Base-by-base conservation (phyloP, 1,140 invertebrate genomes). In the Trichogramma pretiosum region DNA sequence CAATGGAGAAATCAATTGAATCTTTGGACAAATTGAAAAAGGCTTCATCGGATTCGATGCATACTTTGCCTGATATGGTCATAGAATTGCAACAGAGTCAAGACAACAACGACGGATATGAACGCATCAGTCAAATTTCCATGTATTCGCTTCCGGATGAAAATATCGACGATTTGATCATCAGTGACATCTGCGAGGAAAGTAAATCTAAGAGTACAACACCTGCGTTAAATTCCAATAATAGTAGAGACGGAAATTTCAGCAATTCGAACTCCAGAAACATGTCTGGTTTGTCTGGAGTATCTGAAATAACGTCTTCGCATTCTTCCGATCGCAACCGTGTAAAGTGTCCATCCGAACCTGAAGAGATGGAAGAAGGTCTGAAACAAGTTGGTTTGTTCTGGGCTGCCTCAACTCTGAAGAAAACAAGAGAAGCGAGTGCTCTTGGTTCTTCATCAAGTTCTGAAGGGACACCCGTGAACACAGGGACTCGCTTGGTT, bases 341-440 rank as follows among this genome's bases (percentile, higher is more conserved):
- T 11, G 52, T 60, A 18, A 62, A 58, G 44, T 60, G 48, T 47
- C 57, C 53, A 26, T 62, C 59, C 5, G 63, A 62, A 3, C 58
- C 80, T 39, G 77, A 81, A 58, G 73, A 74, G 45, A 70, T 70
- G 52, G 74, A 74, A 54, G 59, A 43, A 7, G 77, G 75, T 34
- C 72, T 80, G 26, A 75, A 73, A 56, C 77, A 73, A 55, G 68
- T 79, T 18, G 80, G 76, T 10, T 75, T 80, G 60, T 75, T 73
- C 3, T 84, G 81, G 81, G 79, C 79, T 5, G 74, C 80, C 2
- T 73, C 78, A 2, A 82, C 78, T 2, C 63, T 83, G 23, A 80
- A 78, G 48, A 83, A 82, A 63, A 83, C 79, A 8, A 74, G 78
- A 21, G 75, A 82, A 56, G 73, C 78, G 2, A 70, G 78, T 46